Evolutionary conservation across 2,888 invertebrate species (phyloP), one percentile per base, ranked within the genome.

Genomic region (Tubulanus polymorphus): DNA sequence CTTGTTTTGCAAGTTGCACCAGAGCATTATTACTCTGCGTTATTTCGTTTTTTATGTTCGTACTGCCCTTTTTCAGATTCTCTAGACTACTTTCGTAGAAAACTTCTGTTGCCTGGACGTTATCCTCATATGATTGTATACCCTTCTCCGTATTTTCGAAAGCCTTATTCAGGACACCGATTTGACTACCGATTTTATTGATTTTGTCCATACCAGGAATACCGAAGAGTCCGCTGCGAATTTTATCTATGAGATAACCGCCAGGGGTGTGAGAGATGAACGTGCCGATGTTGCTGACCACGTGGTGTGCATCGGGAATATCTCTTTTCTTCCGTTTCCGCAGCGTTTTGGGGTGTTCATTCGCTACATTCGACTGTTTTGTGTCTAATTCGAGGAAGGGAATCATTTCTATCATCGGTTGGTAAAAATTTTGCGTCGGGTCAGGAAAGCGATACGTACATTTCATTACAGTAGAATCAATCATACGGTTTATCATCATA

Each of bases 221-320:
- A 15, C 41, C 41, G 15, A 41, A 41, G 6, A 41, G 41, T 8
- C 41, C 41, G 15, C 6, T 8, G 15, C 41, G 41, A 41, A 41
- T 41, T 41, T 41, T 41, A 41, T 41, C 41, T 8, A 41, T 41
- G 23, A 41, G 41, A 41, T 41, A 41, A 8, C 41, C 41, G 23
- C 41, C 41, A 5, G 41, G 41, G 5, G 41, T 41, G 15, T 41
- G 41, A 20, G 5, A 15, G 23, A 41, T 41, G 23, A 41, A 41
- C 15, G 5, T 41, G 15, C 41, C 41, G 23, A 41, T 41, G 5
- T 41, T 23, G 15, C 41, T 41, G 15, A 41, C 41, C 5, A 41
- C 41, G 6, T 41, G 5, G 15, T 41, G 41, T 15, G 41, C 41
- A 15, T 41, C 41, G 15, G 6, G 6, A 23, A 41, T 5, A 41